Evolutionary conservation across 2,113 vertebrate genomes (phyloP), one percentile per base, ranked within the genome.

Genomic region (Suncus etruscus): DNA sequence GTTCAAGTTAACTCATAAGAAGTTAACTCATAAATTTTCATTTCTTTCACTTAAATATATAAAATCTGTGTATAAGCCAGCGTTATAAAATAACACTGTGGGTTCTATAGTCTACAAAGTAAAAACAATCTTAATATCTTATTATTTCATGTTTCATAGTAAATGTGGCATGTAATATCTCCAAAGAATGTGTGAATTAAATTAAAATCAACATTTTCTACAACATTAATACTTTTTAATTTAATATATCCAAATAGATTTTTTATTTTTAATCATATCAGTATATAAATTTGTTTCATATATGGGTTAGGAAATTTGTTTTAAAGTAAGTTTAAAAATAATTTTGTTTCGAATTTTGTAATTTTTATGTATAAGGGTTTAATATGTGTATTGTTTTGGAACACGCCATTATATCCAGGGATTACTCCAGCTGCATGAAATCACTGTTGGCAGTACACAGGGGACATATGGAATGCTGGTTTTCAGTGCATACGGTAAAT

Each of bases 181-280:
- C 18, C 48, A 16, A 76, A 6, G 75, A 81, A 32, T 29, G 83
- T 73, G 6, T 66, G 51, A 73, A 47, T 54, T 78, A 78, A 86
- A 39, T 73, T 79, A 4, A 4, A 54, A 54, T 54, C 10, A 15
- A 10, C 4, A 69, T 66, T 91, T 92, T 5, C 47, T 82, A 79
- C 87, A 83, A 82, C 63, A 70, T 50, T 54, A 50, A 58, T 54
- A 50, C 66, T 75, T 92, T 81, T 47, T 0, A 54, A 83, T 76
- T 89, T 45, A 76, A 5, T 75, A 66, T 27, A 1, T 75, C n/a
- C 18, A 82, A 6, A 20, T 6, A 54, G 51, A 54, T 54, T 54
- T 54, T 2, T 7, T 54, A 12, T 15, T 54, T 54, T 4, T 54
- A 54, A 54, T 54, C 15, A 4, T 54, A 54, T 4, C 1, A 27